phyloP scores from a whole-genome alignment of 1,140 invertebrate species.

The Hydropsyche tenuis region DNA sequence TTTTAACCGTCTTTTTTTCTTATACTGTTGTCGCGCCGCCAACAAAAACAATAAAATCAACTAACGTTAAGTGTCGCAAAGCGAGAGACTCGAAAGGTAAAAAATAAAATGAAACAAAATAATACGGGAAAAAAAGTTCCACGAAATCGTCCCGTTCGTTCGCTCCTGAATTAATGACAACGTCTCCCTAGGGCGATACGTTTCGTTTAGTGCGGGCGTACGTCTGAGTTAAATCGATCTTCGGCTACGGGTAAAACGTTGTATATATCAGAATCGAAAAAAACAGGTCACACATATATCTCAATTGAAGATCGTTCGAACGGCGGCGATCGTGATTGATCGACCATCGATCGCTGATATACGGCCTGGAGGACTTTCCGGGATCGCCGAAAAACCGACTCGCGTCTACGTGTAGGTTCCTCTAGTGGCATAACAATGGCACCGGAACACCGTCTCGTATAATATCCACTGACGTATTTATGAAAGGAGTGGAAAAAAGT shows the following conservation, averaged over 20 bases:
- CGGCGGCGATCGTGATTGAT: constrained; percentile 32
- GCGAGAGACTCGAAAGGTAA: background rate
- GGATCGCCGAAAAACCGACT: background rate
- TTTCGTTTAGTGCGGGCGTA: constrained; percentile 13
- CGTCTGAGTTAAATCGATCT: constrained; percentile 24
- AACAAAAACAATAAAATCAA: constrained; percentile 28
- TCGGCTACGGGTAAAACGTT: background rate
- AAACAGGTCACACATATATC: constrained; percentile 27
- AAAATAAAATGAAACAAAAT: background rate
- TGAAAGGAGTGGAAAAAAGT: background rate
- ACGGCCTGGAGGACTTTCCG: constrained; percentile 13
- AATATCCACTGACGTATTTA: constrained; percentile 5
- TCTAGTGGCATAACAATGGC: too few relatives aligned
- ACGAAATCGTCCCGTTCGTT: background rate
- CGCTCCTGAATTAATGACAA: background rate
- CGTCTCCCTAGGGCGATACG: background rate
- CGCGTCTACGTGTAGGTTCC: too few relatives aligned
- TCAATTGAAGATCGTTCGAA: constrained; percentile 29
- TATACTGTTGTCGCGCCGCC: background rate
- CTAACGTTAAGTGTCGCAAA: background rate
- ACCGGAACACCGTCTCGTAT: too few relatives aligned
- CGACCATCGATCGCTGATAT: constrained; percentile 2
- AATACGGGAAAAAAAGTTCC: too few relatives aligned
- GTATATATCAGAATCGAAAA: constrained; percentile 23
- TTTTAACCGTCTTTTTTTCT: constrained; percentile 5